phyloP scores from a whole-genome alignment of 1,140 invertebrate genomes.

The Drosophila oshimai region DNA sequence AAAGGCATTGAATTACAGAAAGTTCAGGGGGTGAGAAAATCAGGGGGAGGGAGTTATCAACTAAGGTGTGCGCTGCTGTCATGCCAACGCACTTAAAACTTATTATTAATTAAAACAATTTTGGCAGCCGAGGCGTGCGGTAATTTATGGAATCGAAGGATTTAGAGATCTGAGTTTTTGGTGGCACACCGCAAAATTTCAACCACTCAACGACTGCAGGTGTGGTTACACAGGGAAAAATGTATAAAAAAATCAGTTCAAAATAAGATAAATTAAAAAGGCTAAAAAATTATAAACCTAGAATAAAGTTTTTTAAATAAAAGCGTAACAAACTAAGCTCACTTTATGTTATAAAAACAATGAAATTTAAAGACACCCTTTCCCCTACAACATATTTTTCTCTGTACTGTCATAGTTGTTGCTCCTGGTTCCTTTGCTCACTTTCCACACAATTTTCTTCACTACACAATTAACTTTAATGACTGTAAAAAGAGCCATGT shows the following conservation, averaged over 20 bases:
- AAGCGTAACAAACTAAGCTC: too few relatives aligned
- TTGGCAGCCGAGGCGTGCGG: conserved; percentile 15
- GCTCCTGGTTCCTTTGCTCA: neutral
- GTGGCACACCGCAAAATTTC: conserved; percentile 15
- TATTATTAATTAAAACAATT: conserved; percentile 76
- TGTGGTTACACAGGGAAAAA: neutral
- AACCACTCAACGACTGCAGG: neutral
- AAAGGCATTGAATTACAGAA: conserved; percentile 70
- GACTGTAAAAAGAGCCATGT: conserved; percentile 64
- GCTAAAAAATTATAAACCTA: too few relatives aligned
- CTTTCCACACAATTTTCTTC: conserved; percentile 16
- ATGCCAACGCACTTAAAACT: conserved; percentile 59
- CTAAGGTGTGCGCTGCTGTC: conserved; percentile 21
- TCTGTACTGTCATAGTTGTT: neutral
- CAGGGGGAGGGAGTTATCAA: conserved; percentile 14
- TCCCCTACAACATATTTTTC: neutral
- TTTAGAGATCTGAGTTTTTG: conserved; percentile 22
- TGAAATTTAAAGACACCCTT: neutral
- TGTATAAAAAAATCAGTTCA: too few relatives aligned
- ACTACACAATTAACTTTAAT: conserved; percentile 76
- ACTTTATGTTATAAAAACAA: too few relatives aligned
- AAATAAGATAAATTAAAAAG: too few relatives aligned
- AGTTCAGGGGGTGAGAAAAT: conserved; percentile 36
- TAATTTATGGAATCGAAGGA: conserved; percentile 50
- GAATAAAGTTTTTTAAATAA: too few relatives aligned